Evolutionary conservation across 2,113 vertebrate genomes (phyloP), one percentile per base, ranked within the genome.

Genomic region (Vimba vimba): DNA sequence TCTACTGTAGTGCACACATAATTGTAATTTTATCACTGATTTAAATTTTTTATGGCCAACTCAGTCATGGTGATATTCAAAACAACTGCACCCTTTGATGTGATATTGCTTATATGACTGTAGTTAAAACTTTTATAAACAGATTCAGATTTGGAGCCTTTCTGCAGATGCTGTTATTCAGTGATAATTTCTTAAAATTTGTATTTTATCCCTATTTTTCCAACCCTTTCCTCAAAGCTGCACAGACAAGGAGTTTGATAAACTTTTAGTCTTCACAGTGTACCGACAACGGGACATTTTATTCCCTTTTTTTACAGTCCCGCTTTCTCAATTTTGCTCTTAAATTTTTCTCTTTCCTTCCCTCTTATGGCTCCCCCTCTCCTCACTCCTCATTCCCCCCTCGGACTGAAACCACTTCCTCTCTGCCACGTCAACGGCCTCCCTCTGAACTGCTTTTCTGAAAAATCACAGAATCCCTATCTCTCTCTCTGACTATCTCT

Each of bases 301-400:
- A 47, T 83, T 64, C 71, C 73, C 66, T 33, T 79, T 89, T 57
- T 57, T 82, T 25, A 25, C 47, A 87, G n/a, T 69, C 69, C 3
- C 85, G 88, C 68, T 84, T 66, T 86, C 71, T 85, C 79, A 62
- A 68, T 62, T 64, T 76, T 85, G 78, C 78, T 74, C 79, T 86
- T 85, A 60, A 33, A 19, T 73, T 88, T 23, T 60, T 60, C 23
- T 59, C 45, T 50, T 78, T 60, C 33, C 57, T 25, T 19, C 43
- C 25, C 27, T 43, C 12, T n/a, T 43, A 33, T 52, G 50, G 82
- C 47, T 87, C 55, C 69, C 57, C 77, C 84, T 57, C 55, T 57
- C 60, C 73, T 17, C 27, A 59, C 55, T 75, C 60, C 23, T 52
- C 76, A n/a, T 73, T 47, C 77, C 85, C 52, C 76, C 50, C 5